These are phyloP conservation scores for Chelonus insularis DNA, from an alignment of 1,140 invertebrate genomes.

Conservation along the genomic window DNA sequence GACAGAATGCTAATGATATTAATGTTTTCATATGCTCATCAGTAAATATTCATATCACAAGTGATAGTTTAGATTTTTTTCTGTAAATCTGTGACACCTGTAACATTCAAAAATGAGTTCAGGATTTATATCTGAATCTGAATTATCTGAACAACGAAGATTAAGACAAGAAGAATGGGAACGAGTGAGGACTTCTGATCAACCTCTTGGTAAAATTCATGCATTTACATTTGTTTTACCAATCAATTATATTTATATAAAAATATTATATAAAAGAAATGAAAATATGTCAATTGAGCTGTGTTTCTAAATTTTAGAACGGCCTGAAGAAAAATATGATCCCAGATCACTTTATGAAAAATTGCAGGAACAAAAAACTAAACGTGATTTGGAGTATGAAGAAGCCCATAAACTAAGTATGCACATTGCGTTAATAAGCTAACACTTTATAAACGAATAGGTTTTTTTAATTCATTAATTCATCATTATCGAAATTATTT, in stretches of 20 bases:
- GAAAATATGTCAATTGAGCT: background rate
- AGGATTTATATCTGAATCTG: constrained; percentile 84
- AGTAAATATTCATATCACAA: no score
- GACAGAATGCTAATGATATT: no score
- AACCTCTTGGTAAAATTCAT: constrained; percentile 75
- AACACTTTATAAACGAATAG: constrained; percentile 19
- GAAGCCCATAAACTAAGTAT: constrained; percentile 92
- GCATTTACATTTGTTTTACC: background rate
- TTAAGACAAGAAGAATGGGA: constrained; percentile 93
- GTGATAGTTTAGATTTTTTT: no score
- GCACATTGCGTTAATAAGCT: no score
- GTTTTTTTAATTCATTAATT: constrained; percentile 5
- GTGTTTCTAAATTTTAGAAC: constrained; percentile 64
- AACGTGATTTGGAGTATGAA: constrained; percentile 91
- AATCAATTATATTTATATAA: background rate
- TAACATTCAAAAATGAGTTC: constrained; percentile 88
- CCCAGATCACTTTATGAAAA: constrained; percentile 83
- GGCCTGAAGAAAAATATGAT: constrained; percentile 83
- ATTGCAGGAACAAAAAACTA: constrained; percentile 88
- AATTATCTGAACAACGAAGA: constrained; percentile 77
- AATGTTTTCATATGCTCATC: no score
- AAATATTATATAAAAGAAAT: background rate
- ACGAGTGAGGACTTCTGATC: constrained; percentile 82
- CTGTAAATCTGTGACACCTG: no score
- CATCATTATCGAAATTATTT: no score